A percentile compares a stretch with the other conserved stretches of the same genome.
Conservation (phyloP, 1,140 invertebrate species). For the Drosophila parvula region DNA sequence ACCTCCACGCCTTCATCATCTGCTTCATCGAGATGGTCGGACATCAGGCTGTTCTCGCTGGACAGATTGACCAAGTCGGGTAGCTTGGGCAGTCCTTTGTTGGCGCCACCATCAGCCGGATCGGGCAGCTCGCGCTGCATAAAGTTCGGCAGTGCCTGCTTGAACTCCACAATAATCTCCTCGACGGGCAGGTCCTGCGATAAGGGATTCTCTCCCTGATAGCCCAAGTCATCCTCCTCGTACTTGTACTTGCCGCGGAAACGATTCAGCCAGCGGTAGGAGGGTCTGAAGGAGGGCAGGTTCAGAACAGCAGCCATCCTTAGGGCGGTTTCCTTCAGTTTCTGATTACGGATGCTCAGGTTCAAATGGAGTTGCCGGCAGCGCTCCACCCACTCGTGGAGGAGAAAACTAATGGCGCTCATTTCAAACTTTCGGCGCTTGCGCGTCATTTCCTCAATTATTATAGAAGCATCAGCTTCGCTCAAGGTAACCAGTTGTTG, state of each 20-base stretch:
- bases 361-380: slow-evolving; percentile 60
- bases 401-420: slow-evolving; percentile 78
- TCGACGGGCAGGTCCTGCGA: slow-evolving; percentile 61
- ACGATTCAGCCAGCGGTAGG: slow-evolving; percentile 77
- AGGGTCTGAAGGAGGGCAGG: slow-evolving; percentile 73
- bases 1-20: slow-evolving; percentile 66
- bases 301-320: slow-evolving; percentile 75
- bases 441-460: slow-evolving; percentile 80
- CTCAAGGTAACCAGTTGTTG: slow-evolving; percentile 75
- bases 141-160: slow-evolving; percentile 72
- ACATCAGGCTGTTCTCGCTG: slow-evolving; percentile 73
- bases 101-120: background rate
- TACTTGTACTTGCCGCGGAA: slow-evolving; percentile 80
- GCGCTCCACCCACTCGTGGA: slow-evolving; percentile 78
- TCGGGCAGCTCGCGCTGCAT: slow-evolving; percentile 74
- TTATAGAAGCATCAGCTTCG: slow-evolving; percentile 74
- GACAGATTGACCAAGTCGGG: slow-evolving; percentile 61
- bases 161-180: slow-evolving; percentile 79
- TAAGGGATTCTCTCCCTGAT: slow-evolving; percentile 40
- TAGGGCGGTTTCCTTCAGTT: slow-evolving; percentile 72
- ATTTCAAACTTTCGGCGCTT: slow-evolving; percentile 82
- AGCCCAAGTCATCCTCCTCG: slow-evolving; percentile 72
- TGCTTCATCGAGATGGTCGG: slow-evolving; percentile 41
- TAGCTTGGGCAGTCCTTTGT: slow-evolving; percentile 9
- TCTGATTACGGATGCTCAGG: slow-evolving; percentile 67